These are phyloP conservation scores for Aurelia sp. DNA, from an alignment of 30 jellyfish, hydroid and myxozoan species.

Conservation along the genomic window DNA sequence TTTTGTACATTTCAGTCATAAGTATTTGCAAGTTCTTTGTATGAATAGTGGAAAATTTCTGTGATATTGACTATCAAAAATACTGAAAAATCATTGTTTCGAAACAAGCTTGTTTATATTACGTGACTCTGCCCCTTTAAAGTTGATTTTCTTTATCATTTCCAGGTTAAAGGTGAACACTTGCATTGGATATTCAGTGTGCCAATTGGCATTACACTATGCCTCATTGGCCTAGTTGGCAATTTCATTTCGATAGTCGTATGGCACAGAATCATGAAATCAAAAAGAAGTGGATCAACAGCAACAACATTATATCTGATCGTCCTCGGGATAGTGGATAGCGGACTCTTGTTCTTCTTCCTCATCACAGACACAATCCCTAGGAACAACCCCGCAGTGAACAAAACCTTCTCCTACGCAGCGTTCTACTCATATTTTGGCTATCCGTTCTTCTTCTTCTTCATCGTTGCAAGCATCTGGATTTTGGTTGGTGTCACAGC, in stretches of 20 bases:
- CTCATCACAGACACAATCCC: conserved; percentile 73
- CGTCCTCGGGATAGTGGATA: conserved; percentile 84
- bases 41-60: no score
- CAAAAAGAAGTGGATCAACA: conserved; percentile 58
- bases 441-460: conserved; percentile 82
- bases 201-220: conserved; percentile 82
- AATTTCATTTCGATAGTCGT: conserved; percentile 71
- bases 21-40: no score
- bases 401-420: conserved; percentile 67
- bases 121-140: no score
- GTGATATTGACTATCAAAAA: no score
- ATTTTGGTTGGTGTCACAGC: conserved; percentile 82
- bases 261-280: conserved; percentile 73
- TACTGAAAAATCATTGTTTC: no score
- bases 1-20: no score
- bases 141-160: no score
- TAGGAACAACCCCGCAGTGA: conserved; percentile 49
- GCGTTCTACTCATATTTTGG: conserved; percentile 79
- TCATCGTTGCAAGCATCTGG: conserved; percentile 89
- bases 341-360: conserved; percentile 87
- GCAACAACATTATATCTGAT: conserved; percentile 81
- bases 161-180: conserved; percentile 54
- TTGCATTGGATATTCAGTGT: conserved; percentile 93
- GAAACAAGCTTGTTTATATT: no score
- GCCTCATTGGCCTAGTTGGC: conserved; percentile 82